Evolutionary conservation across 2,888 invertebrate genomes (phyloP).

Genomic region (Odontomyia ornata): DNA sequence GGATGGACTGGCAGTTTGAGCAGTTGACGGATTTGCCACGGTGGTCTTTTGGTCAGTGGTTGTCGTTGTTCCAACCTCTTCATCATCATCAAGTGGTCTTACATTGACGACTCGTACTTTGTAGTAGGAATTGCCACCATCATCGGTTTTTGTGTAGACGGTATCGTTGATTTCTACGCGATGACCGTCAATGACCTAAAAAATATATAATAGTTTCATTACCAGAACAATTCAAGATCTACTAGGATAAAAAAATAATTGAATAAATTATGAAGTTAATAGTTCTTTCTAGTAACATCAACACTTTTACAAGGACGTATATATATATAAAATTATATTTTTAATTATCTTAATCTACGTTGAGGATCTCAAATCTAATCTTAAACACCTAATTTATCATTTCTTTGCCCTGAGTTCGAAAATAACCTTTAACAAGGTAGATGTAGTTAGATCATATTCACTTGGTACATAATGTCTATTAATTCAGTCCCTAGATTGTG

Average conservation of each 20-base stretch:
- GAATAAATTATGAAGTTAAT: neutral
- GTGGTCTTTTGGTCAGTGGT: slow-evolving; percentile 1
- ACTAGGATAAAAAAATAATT: neutral
- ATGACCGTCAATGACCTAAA: slow-evolving; percentile 67
- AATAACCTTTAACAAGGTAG: too few species aligned
- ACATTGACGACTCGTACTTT: slow-evolving; percentile 67
- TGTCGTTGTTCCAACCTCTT: neutral
- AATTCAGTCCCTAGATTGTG: too few species aligned
- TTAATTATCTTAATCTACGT: too few species aligned
- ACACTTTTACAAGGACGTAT: too few species aligned
- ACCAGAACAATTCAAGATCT: too few species aligned
- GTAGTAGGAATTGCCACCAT: slow-evolving; percentile 59
- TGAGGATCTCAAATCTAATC: too few species aligned
- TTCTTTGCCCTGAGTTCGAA: too few species aligned
- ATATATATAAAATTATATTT: too few species aligned
- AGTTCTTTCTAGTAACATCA: too few species aligned
- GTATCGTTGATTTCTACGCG: slow-evolving; percentile 69
- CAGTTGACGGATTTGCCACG: neutral
- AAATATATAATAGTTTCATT: slow-evolving; percentile 6
- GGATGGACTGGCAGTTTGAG: neutral
- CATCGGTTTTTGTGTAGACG: slow-evolving; percentile 63
- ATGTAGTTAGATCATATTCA: too few species aligned
- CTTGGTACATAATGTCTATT: too few species aligned
- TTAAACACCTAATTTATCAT: too few species aligned
- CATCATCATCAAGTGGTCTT: slow-evolving; percentile 61